Evolutionary conservation across 2,797 vertebrate genomes (phyloP).

Genomic region (Pygocentrus nattereri): DNA sequence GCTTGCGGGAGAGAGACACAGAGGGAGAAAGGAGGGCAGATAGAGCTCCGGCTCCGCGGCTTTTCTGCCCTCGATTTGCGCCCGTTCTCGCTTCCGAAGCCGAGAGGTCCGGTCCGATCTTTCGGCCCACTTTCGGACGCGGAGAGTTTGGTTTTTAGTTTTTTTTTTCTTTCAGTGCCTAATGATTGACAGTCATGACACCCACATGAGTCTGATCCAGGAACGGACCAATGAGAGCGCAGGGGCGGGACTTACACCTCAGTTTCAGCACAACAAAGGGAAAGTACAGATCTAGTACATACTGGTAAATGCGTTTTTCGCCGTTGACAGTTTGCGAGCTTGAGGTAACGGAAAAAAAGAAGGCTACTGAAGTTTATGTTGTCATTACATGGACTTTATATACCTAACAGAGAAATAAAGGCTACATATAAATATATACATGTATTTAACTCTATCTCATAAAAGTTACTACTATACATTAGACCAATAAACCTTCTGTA

Average conservation of each 20-base stretch:
- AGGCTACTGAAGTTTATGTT: too few species aligned
- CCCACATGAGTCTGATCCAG: conserved; percentile 67
- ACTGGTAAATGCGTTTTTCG: too few species aligned
- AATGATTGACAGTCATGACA: conserved; percentile 76
- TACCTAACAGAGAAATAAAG: too few species aligned
- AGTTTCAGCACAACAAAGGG: conserved; percentile 44
- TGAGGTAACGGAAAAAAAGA: too few species aligned
- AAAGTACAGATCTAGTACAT: not conserved
- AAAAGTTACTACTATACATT: too few species aligned
- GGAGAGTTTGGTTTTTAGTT: conserved; percentile 58
- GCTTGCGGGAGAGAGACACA: conserved; percentile 73
- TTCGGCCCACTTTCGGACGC: not conserved
- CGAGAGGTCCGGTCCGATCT: not conserved
- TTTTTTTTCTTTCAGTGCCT: conserved; percentile 67
- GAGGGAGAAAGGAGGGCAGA: not conserved
- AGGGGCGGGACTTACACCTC: conserved; percentile 59
- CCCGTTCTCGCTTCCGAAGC: not conserved
- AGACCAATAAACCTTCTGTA: too few species aligned
- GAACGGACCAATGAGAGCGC: conserved; percentile 63
- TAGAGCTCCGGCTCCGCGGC: not conserved
- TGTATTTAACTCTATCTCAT: too few species aligned
- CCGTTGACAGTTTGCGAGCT: too few species aligned
- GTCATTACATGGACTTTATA: too few species aligned
- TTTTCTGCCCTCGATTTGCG: not conserved
- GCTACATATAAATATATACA: too few species aligned